These are phyloP conservation scores for Neuroscelio doddi DNA, from an alignment of 2,888 invertebrate genomes.

Conservation along the genomic window DNA sequence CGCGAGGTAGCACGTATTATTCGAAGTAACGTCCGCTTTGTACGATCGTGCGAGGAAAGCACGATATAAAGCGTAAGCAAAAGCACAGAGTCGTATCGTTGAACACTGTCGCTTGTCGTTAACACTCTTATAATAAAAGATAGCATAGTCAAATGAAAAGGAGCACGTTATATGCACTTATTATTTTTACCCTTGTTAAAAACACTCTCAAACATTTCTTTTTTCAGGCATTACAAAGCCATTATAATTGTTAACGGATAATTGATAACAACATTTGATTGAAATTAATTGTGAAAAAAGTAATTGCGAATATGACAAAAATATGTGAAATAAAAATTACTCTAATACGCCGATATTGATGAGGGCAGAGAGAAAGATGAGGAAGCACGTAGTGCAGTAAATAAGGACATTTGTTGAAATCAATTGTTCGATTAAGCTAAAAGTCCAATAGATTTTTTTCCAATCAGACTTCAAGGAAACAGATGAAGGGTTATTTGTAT, in stretches of 20 bases:
- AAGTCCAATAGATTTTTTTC: slow-evolving; percentile 24
- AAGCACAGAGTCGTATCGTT: slow-evolving; percentile 23
- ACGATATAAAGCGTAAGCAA: slow-evolving; percentile 24
- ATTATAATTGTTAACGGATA: no score
- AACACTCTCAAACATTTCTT: no score
- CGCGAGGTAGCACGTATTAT: slow-evolving; percentile 19
- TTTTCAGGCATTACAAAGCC: no score
- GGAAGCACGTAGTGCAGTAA: slow-evolving; percentile 2
- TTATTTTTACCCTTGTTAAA: not conserved
- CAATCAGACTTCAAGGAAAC: slow-evolving; percentile 20
- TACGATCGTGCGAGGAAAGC: slow-evolving; percentile 25
- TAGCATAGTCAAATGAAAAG: slow-evolving; percentile 12
- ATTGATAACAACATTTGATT: no score
- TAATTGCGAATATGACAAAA: no score
- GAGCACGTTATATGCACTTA: slow-evolving; percentile 16
- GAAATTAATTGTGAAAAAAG: no score
- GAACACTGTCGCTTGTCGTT: slow-evolving; percentile 12
- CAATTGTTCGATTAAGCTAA: slow-evolving; percentile 19
- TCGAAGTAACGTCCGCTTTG: slow-evolving; percentile 24
- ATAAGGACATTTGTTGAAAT: slow-evolving; percentile 10
- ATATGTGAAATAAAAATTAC: no score
- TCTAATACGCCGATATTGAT: no score
- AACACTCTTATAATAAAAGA: slow-evolving; percentile 21
- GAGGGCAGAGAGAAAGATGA: slow-evolving; percentile 10
- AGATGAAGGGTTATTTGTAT: slow-evolving; percentile 24